These are phyloP conservation scores for Aphodius sticticus DNA, from an alignment of 2,888 invertebrate species.

Conservation along the genomic window DNA sequence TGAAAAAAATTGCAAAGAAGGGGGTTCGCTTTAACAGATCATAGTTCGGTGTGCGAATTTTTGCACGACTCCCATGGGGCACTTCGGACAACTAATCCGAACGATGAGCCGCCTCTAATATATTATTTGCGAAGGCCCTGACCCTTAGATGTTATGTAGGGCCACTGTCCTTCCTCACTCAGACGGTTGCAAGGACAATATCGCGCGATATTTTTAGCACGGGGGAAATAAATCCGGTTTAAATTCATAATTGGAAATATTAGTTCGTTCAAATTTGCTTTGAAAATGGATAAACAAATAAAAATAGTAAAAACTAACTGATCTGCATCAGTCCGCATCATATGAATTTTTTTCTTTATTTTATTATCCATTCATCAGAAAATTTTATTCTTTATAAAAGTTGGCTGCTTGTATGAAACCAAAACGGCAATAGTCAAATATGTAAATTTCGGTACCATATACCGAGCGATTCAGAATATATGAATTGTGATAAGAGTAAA, in stretches of 20 bases:
- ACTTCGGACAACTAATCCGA: not conserved
- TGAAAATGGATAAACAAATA: too few species aligned
- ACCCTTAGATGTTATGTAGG: not conserved
- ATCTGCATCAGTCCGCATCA: too few species aligned
- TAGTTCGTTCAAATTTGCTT: not conserved
- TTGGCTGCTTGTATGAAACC: too few species aligned
- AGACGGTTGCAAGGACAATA: not conserved
- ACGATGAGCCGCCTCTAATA: not conserved
- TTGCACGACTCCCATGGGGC: not conserved
- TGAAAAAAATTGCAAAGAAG: not conserved
- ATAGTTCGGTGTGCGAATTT: slow-evolving; percentile 4
- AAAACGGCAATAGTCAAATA: too few species aligned
- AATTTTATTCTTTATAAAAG: too few species aligned
- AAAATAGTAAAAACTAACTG: too few species aligned
- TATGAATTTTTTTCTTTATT: too few species aligned
- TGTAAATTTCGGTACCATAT: too few species aligned
- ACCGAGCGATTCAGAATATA: too few species aligned
- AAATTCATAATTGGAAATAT: not conserved
- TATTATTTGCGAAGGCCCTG: not conserved
- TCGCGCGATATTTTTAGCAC: not conserved
- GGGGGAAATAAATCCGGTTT: not conserved
- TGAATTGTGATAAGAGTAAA: too few species aligned
- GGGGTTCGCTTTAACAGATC: not conserved
- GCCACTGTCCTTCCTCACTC: not conserved
- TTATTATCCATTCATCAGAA: too few species aligned